A percentile compares a stretch with the other conserved stretches of the same genome.
phyloP scores from a whole-genome alignment of 2,888 invertebrate species.

The Atherix ibis region DNA sequence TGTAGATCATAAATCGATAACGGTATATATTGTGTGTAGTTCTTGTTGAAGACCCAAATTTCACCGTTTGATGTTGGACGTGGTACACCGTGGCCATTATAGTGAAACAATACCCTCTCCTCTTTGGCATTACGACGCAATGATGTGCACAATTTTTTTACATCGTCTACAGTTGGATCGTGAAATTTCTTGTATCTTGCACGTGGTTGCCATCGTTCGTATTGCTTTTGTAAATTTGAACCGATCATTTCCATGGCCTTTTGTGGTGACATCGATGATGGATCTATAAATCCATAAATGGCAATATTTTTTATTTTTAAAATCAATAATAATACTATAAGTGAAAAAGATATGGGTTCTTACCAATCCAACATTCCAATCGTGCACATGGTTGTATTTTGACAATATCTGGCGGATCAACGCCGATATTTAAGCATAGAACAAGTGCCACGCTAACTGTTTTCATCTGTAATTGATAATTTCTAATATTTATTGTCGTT shows the following conservation, averaged over 20 bases:
- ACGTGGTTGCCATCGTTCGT: constrained; percentile 96
- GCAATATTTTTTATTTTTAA: background rate
- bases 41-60: constrained; percentile 99
- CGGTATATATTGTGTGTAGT: constrained; percentile 98
- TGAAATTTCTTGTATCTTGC: constrained; percentile 93
- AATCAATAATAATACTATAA: no score
- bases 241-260: constrained; percentile 91
- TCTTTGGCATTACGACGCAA: constrained; percentile 93
- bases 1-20: constrained; percentile 96
- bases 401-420: constrained; percentile 96
- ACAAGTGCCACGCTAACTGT: constrained; percentile 97
- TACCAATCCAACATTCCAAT: constrained; percentile 94
- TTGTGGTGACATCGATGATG: constrained; percentile 69
- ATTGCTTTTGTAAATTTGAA: constrained; percentile 81
- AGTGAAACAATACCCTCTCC: constrained; percentile 95
- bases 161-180: constrained; percentile 96
- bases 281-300: constrained; percentile 40
- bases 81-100: constrained; percentile 98
- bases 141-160: constrained; percentile 90
- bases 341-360: constrained; percentile 13
- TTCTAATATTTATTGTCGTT: background rate
- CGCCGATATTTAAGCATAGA: constrained; percentile 95
- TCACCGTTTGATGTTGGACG: constrained; percentile 96
- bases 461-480: constrained; percentile 60
- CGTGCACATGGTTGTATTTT: constrained; percentile 95